phyloP scores from a whole-genome alignment of 92 coral and sea anemone species.

The Zoanthus solanderi region DNA sequence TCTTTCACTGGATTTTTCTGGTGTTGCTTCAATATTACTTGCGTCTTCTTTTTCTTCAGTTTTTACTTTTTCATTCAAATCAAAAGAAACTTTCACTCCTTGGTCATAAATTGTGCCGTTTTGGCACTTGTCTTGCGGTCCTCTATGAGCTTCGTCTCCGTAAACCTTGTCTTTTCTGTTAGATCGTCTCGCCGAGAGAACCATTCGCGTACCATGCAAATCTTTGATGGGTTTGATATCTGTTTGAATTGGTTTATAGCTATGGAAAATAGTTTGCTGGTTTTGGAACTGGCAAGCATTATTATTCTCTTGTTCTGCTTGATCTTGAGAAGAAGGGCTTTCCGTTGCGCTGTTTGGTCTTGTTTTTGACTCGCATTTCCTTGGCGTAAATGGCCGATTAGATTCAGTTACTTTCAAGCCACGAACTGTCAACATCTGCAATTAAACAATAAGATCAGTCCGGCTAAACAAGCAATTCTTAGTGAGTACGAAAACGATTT shows the following conservation, averaged over 20 bases:
- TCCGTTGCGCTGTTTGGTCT: constrained; percentile 43
- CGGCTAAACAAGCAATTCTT: not conserved
- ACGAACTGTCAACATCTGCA: constrained; percentile 26
- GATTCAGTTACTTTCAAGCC: constrained; percentile 15
- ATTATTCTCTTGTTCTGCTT: not conserved
- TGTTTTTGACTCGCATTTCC: constrained; percentile 30
- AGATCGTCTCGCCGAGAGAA: constrained; percentile 9
- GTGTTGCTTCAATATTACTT: not conserved
- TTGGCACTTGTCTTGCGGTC: not conserved
- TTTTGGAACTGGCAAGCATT: not conserved
- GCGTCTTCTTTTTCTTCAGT: constrained; percentile 4
- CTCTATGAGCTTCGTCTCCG: not conserved
- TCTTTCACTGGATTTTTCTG: not conserved
- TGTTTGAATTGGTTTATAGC: not conserved
- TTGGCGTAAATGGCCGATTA: constrained; percentile 7
- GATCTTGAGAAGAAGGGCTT: not conserved
- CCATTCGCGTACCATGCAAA: constrained; percentile 36
- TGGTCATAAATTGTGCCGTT: constrained; percentile 9
- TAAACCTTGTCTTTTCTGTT: not conserved
- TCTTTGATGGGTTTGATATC: constrained; percentile 33
- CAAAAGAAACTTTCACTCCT: constrained; percentile 19
- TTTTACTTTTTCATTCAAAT: not conserved
- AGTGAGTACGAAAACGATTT: no score
- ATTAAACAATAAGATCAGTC: not conserved
- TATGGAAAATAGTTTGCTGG: not conserved